Evolutionary conservation across 53 echinoderm and acorn worm species (phyloP).

Genomic region (Temnopleurus reevesii): DNA sequence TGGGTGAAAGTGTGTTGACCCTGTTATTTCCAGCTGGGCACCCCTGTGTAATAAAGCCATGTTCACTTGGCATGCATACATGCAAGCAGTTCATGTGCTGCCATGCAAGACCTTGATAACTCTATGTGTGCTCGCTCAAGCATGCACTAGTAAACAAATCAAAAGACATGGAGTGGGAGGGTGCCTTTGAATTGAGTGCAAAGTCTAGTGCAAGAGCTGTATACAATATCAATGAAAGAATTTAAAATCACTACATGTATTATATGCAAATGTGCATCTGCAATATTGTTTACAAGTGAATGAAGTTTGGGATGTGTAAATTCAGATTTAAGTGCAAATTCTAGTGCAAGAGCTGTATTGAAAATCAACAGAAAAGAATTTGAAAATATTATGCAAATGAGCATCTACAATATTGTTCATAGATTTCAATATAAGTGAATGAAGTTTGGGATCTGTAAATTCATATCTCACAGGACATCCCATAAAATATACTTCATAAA

Average conservation of each 20-base stretch:
- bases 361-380: background rate
- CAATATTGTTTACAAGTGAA: no score
- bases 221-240: background rate
- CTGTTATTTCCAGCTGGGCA: background rate
- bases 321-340: background rate
- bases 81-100: background rate
- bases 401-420: no score
- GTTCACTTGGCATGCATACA: background rate
- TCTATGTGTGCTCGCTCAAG: background rate
- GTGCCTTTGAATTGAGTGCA: background rate
- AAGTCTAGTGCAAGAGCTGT: background rate
- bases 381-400: no score
- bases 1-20: slow-evolving; percentile 2
- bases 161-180: background rate
- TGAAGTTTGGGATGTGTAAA: no score
- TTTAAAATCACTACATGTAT: no score
- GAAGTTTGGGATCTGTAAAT: no score
- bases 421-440: no score
- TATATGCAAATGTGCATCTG: no score
- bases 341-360: background rate
- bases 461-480: background rate
- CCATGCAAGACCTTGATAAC: background rate
- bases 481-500: no score
- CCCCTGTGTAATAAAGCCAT: background rate
- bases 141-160: background rate